Evolutionary conservation across 1,140 invertebrate genomes (phyloP).

Genomic region (Papilio polytes): DNA sequence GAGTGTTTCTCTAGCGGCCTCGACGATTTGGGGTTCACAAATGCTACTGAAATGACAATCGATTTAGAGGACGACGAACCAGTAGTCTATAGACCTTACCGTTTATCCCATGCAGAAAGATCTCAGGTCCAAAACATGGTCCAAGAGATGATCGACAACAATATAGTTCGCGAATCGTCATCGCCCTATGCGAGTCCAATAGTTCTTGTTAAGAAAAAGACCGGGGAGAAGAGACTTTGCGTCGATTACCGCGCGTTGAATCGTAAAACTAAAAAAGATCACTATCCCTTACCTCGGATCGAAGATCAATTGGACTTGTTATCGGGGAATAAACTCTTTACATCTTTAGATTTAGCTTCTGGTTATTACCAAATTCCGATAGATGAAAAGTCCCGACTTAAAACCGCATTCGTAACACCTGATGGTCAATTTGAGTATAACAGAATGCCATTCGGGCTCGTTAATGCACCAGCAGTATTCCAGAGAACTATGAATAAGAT

Average conservation of each 20-base stretch:
- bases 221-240: conserved; percentile 54
- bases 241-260: conserved; percentile 59
- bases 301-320: conserved; percentile 68
- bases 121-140: conserved; percentile 44
- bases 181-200: conserved; percentile 58
- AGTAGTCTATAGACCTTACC: conserved; percentile 42
- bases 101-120: conserved; percentile 45
- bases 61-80: conserved; percentile 47
- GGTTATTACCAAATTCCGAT: conserved; percentile 59
- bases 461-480: conserved; percentile 46
- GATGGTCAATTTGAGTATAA: conserved; percentile 44
- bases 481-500: conserved; percentile 49
- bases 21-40: conserved; percentile 49
- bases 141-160: conserved; percentile 44
- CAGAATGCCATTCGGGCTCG: conserved; percentile 46
- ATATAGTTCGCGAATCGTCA: conserved; percentile 48
- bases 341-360: conserved; percentile 47
- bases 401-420: conserved; percentile 49
- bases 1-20: conserved; percentile 48
- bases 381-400: conserved; percentile 44
- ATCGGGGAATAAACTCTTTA: conserved; percentile 53
- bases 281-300: conserved; percentile 60
- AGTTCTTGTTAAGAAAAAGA: conserved; percentile 57
- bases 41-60: conserved; percentile 47
- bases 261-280: conserved; percentile 52